Conservation (phyloP, 2,888 invertebrate genomes). For the Eupelmus urozonus region DNA sequence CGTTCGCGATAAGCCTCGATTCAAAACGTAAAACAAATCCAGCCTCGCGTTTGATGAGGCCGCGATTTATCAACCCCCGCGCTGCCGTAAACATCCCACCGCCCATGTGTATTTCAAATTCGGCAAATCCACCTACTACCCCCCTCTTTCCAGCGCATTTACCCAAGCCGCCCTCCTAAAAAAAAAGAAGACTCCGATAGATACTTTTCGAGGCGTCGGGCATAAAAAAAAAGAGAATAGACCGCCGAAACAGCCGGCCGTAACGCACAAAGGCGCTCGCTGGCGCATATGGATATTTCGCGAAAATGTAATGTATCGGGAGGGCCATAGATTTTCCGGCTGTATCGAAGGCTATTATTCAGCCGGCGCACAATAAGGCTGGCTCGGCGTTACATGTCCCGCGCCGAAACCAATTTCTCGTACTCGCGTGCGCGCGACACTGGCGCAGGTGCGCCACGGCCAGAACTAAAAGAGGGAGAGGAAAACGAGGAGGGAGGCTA, state of each 20-base stretch:
- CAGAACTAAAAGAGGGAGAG: not conserved
- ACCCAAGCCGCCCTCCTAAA: too few species aligned
- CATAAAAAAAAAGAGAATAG: not conserved
- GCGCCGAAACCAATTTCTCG: conserved; percentile 60
- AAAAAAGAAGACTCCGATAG: conserved; percentile 40
- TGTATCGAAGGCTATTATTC: conserved; percentile 61
- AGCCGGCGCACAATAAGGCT: conserved; percentile 60
- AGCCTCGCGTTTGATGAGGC: conserved; percentile 9
- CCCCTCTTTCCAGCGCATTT: not conserved
- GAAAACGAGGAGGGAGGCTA: not conserved
- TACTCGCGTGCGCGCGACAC: conserved; percentile 36
- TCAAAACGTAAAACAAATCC: not conserved
- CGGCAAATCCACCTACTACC: conserved; percentile 1
- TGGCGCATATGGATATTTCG: conserved; percentile 56
- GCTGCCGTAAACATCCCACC: conserved; percentile 19
- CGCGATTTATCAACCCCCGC: conserved; percentile 24
- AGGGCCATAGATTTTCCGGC: conserved; percentile 53
- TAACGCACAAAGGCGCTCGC: not conserved
- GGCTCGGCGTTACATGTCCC: conserved; percentile 58
- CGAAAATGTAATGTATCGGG: conserved; percentile 59
- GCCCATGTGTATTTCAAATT: conserved; percentile 38
- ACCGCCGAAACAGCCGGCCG: conserved; percentile 44
- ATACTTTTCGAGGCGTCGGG: conserved; percentile 43
- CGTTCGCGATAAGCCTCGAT: conserved; percentile 30
- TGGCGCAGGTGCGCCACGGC: conserved; percentile 49